Percentiles rank a stretch among this genome's conserved stretches.
phyloP scores from a whole-genome alignment of 2,888 invertebrate genomes.

The Diogma glabrata region DNA sequence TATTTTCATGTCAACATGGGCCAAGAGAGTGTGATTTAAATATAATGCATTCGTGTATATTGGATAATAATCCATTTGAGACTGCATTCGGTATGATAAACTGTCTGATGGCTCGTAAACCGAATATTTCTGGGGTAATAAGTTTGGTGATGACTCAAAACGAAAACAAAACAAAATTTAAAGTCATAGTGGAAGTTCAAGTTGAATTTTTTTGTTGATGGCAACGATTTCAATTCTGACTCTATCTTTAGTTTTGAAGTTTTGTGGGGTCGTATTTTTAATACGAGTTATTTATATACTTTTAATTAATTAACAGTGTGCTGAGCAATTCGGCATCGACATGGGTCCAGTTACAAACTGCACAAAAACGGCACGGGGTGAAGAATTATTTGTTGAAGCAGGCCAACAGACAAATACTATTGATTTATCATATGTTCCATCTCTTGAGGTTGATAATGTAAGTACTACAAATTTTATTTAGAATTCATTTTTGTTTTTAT shows the following conservation, averaged over 20 bases:
- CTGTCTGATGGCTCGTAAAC: constrained; percentile 25
- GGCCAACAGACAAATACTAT: constrained; percentile 27
- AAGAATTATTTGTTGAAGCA: constrained; percentile 28
- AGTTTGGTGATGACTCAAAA: too few species aligned
- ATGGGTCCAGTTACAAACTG: constrained; percentile 25
- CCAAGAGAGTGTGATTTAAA: constrained; percentile 30
- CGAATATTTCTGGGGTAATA: not conserved
- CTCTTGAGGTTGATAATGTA: constrained; percentile 30
- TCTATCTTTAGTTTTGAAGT: too few species aligned
- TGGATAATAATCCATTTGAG: constrained; percentile 24
- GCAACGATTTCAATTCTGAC: too few species aligned
- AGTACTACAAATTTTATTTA: constrained; percentile 16
- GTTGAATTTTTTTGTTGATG: too few species aligned
- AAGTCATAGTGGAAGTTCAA: too few species aligned
- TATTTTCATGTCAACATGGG: constrained; percentile 31
- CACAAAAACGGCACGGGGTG: constrained; percentile 21
- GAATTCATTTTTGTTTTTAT: not conserved
- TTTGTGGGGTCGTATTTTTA: too few species aligned
- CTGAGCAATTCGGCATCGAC: constrained; percentile 22
- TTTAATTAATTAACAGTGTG: constrained; percentile 22
- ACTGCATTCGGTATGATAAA: constrained; percentile 26
- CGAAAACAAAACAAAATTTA: too few species aligned
- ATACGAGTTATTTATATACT: too few species aligned
- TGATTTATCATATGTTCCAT: constrained; percentile 30
- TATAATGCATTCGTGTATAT: constrained; percentile 32